Evolutionary conservation across 2,113 vertebrate species (phyloP).

Genomic region (Heloderma charlesbogerti): DNA sequence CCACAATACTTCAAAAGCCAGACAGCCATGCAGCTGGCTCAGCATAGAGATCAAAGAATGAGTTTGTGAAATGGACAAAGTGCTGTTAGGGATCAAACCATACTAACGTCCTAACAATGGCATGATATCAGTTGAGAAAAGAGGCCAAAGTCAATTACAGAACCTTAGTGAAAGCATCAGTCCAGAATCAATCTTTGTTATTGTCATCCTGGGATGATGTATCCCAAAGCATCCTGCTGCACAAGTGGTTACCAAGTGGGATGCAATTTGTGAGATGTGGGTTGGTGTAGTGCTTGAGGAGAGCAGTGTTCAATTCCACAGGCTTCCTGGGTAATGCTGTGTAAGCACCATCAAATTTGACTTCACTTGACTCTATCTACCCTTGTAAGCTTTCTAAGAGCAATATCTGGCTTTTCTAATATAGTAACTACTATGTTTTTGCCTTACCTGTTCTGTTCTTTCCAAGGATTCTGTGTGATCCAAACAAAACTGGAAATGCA

Average conservation of each 20-base stretch:
- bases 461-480: background rate
- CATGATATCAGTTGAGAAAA: background rate
- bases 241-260: constrained; percentile 1
- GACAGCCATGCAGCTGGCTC: background rate
- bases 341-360: constrained; percentile 10
- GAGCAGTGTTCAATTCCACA: background rate
- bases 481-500: background rate
- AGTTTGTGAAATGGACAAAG: constrained; percentile 10
- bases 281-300: background rate
- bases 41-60: background rate
- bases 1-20: constrained; percentile 22
- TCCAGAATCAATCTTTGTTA: background rate
- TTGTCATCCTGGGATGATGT: background rate
- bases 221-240: background rate
- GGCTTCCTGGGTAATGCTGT: background rate
- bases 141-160: background rate
- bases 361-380: background rate
- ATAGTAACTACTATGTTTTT: background rate
- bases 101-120: background rate
- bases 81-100: background rate
- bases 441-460: background rate
- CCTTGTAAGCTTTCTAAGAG: background rate
- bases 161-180: background rate
- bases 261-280: background rate
- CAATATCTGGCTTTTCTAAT: background rate